Evolutionary conservation across 2,888 invertebrate species (phyloP).

Genomic region (Cantharis flavilabris): DNA sequence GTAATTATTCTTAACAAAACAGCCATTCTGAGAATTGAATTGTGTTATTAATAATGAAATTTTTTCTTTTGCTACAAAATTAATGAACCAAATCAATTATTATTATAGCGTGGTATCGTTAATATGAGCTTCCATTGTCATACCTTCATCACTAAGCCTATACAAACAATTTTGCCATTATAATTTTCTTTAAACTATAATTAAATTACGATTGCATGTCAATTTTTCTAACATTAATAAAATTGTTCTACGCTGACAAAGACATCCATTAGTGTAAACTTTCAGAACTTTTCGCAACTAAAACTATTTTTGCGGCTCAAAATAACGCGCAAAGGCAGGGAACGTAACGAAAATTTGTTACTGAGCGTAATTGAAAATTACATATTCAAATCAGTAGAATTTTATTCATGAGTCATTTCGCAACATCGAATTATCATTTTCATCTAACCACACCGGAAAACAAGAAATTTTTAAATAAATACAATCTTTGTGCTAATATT

Average conservation of each 20-base stretch:
- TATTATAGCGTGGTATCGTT: neutral
- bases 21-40: neutral
- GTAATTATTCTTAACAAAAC: neutral
- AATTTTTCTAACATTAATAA: neutral
- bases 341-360: constrained; percentile 15
- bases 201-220: neutral
- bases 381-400: constrained; percentile 21
- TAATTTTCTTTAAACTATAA: neutral
- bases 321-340: neutral
- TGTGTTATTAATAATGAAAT: neutral
- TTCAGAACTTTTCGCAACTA: neutral
- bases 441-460: neutral
- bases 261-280: neutral
- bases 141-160: neutral
- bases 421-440: constrained; percentile 11
- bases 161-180: neutral
- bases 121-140: neutral
- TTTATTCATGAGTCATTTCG: constrained; percentile 17
- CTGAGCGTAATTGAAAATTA: constrained; percentile 21
- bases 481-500: neutral
- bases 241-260: neutral
- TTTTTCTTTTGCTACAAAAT: neutral
- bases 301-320: constrained; percentile 7
- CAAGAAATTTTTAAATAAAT: neutral
- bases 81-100: neutral